phyloP scores from a whole-genome alignment of 92 coral and sea anemone genomes.

The Palythoa heliodiscus region DNA sequence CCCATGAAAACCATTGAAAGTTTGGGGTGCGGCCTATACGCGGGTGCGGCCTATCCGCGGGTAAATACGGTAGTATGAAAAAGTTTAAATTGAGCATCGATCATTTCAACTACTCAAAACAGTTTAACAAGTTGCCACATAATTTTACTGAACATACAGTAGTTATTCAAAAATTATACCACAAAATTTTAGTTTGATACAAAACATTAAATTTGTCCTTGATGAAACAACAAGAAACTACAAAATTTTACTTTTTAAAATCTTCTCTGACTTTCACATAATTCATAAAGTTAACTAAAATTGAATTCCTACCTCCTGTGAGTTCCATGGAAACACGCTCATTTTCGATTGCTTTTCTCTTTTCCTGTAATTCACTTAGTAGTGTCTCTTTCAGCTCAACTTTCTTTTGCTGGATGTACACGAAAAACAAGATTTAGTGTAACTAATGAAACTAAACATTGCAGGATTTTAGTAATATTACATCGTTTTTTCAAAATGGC shows the following conservation, averaged over 20 bases:
- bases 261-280: neutral
- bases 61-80: too few species aligned
- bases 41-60: too few species aligned
- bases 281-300: neutral
- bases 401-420: constrained; percentile 75
- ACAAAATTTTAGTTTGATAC: neutral
- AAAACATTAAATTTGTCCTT: neutral
- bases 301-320: constrained; percentile 76
- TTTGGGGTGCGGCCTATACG: too few species aligned
- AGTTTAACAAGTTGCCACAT: too few species aligned
- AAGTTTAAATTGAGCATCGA: too few species aligned
- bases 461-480: too few species aligned
- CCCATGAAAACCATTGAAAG: too few species aligned
- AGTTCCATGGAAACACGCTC: constrained; percentile 96
- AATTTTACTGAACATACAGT: too few species aligned
- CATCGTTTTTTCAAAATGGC: too few species aligned
- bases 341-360: constrained; percentile 85
- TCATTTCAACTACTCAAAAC: too few species aligned
- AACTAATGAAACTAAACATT: too few species aligned
- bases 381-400: constrained; percentile 94
- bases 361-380: constrained; percentile 83
- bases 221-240: neutral
- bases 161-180: neutral
- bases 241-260: neutral
- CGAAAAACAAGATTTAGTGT: neutral